Evolutionary conservation across 23 tunicate genomes (phyloP).

Genomic region (Halocynthia roretzi): DNA sequence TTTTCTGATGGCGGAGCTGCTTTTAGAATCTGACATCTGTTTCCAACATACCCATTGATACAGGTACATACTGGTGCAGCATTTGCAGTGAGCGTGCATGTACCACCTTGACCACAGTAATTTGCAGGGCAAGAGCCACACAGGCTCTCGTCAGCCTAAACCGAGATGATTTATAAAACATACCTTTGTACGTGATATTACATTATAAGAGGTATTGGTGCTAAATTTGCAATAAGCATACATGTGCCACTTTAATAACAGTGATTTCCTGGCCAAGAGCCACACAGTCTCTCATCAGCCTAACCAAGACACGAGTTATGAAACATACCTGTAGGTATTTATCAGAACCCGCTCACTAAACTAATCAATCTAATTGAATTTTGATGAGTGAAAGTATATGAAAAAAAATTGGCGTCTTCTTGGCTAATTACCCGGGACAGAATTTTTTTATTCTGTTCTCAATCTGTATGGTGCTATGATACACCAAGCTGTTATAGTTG

Average conservation of each 20-base stretch:
- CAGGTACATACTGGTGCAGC: constrained; percentile 69
- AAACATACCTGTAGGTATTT: too few relatives aligned
- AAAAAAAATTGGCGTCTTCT: too few relatives aligned
- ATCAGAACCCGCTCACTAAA: too few relatives aligned
- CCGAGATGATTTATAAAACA: background rate
- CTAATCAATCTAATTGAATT: too few relatives aligned
- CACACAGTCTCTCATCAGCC: constrained; percentile 88
- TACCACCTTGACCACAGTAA: constrained; percentile 63
- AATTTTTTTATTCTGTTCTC: too few relatives aligned
- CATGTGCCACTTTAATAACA: constrained; percentile 62
- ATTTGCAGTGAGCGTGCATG: constrained; percentile 27
- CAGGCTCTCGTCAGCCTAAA: constrained; percentile 80
- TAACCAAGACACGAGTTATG: background rate
- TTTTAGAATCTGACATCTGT: constrained; percentile 38
- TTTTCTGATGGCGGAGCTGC: constrained; percentile 1
- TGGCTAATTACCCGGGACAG: too few relatives aligned
- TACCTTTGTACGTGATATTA: too few relatives aligned
- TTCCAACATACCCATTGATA: constrained; percentile 46
- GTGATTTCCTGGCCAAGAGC: constrained; percentile 51
- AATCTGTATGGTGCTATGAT: too few relatives aligned
- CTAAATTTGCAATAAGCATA: constrained; percentile 26
- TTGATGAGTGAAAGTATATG: too few relatives aligned
- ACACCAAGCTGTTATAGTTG: too few relatives aligned
- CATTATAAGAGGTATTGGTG: too few relatives aligned
- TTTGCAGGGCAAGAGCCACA: constrained; percentile 60